Percentiles rank a stretch among this genome's conserved stretches.
These are phyloP conservation scores for Belonocnema kinseyi DNA, from an alignment of 1,140 invertebrate species.

Conservation along the genomic window DNA sequence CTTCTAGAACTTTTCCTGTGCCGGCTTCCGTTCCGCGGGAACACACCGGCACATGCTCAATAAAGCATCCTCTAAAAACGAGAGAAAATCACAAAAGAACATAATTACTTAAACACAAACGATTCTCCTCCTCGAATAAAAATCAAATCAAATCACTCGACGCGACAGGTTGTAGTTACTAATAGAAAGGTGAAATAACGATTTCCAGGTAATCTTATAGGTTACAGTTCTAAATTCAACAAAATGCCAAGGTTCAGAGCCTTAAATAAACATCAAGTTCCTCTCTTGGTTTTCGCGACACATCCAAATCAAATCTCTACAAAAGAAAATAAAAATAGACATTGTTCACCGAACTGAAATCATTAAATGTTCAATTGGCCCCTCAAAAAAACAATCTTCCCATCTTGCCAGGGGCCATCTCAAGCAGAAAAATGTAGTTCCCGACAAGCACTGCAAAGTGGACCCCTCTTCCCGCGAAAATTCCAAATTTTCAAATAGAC, in stretches of 20 bases:
- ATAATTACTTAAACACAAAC: neutral
- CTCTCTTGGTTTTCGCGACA: too few relatives aligned
- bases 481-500: too few relatives aligned
- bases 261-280: too few relatives aligned
- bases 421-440: too few relatives aligned
- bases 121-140: neutral
- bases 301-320: too few relatives aligned
- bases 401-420: too few relatives aligned
- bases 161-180: neutral
- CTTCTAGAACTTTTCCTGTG: slow-evolving; percentile 65
- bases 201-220: slow-evolving; percentile 12
- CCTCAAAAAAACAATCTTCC: too few relatives aligned
- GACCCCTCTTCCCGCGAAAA: too few relatives aligned
- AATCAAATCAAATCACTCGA: neutral
- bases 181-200: neutral
- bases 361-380: too few relatives aligned
- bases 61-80: neutral
- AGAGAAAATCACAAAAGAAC: slow-evolving; percentile 1
- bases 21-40: slow-evolving; percentile 28
- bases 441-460: too few relatives aligned
- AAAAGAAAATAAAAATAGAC: too few relatives aligned
- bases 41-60: neutral
- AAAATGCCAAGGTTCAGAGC: neutral
- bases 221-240: neutral
- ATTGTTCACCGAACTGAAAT: too few relatives aligned